Conservation (phyloP, 2,113 vertebrate genomes). For the Oplegnathus fasciatus region DNA sequence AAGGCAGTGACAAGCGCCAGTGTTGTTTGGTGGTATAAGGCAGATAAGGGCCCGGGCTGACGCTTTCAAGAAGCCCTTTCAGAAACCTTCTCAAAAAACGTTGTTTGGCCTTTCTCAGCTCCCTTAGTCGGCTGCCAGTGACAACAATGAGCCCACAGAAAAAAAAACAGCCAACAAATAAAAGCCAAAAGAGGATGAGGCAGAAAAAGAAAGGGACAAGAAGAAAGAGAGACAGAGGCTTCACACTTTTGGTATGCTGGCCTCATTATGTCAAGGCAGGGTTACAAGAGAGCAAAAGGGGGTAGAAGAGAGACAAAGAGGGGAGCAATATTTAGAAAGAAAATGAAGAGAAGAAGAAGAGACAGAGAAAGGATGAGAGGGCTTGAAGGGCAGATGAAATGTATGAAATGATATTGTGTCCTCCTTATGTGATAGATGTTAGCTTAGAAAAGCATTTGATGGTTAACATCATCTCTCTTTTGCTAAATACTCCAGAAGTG, state of each 20-base stretch:
- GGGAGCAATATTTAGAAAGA: constrained; percentile 11
- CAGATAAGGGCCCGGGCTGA: constrained; percentile 46
- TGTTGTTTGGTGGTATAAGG: constrained; percentile 24
- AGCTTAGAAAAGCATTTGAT: neutral
- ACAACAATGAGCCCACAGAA: constrained; percentile 39
- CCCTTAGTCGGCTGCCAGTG: constrained; percentile 37
- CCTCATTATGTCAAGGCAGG: constrained; percentile 71
- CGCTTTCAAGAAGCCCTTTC: constrained; percentile 38
- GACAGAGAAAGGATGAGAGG: neutral
- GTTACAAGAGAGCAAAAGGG: constrained; percentile 11
- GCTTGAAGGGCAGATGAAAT: neutral
- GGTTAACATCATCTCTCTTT: neutral
- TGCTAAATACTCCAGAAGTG: too few species aligned
- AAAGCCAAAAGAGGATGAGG: constrained; percentile 18
- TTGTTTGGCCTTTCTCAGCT: constrained; percentile 55
- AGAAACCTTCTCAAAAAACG: constrained; percentile 31
- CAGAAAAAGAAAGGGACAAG: neutral
- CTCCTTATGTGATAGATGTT: neutral
- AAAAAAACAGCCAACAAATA: neutral
- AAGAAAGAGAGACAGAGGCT: constrained; percentile 24
- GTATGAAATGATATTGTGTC: neutral
- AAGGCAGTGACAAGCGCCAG: constrained; percentile 22
- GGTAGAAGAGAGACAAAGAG: neutral
- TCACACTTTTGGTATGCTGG: constrained; percentile 51
- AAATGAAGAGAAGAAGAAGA: constrained; percentile 1